These are phyloP conservation scores for Sebastes hubbsi DNA, from an alignment of 2,797 vertebrate species.

Conservation along the genomic window DNA sequence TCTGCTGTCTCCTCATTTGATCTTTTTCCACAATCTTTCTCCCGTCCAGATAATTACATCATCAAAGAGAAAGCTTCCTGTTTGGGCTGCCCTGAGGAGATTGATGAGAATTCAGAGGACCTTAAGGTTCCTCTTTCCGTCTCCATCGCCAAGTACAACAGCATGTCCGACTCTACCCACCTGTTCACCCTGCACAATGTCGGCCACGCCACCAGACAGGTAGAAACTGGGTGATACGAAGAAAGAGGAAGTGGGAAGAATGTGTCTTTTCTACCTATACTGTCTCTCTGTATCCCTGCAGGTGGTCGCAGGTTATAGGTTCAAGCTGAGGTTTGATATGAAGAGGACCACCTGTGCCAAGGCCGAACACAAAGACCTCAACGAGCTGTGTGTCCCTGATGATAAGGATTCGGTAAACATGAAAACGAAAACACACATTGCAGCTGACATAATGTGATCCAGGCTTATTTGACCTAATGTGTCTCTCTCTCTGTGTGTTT, in stretches of 20 bases:
- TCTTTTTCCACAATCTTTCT: background rate
- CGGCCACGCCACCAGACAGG: slow-evolving; percentile 78
- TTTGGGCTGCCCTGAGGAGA: slow-evolving; percentile 81
- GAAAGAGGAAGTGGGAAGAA: background rate
- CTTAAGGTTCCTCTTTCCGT: slow-evolving; percentile 76
- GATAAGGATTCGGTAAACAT: slow-evolving; percentile 56
- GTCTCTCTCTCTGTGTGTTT: background rate
- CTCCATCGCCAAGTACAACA: slow-evolving; percentile 82
- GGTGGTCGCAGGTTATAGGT: slow-evolving; percentile 90
- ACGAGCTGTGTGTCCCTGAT: slow-evolving; percentile 74
- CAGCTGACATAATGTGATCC: background rate
- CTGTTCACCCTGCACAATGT: slow-evolving; percentile 77
- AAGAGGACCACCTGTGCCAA: slow-evolving; percentile 87
- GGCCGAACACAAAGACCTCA: slow-evolving; percentile 77
- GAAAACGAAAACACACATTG: background rate
- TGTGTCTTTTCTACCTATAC: background rate
- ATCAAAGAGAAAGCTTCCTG: slow-evolving; percentile 48
- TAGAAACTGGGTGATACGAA: background rate
- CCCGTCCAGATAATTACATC: slow-evolving; percentile 64
- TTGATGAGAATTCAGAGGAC: slow-evolving; percentile 71
- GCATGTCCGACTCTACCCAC: slow-evolving; percentile 49
- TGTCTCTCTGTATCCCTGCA: slow-evolving; percentile 45
- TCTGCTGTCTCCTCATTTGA: background rate
- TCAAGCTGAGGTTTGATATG: slow-evolving; percentile 80
- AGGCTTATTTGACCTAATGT: background rate